A percentile compares a stretch with the other conserved stretches of the same genome.
Evolutionary conservation across 2,113 vertebrate species (phyloP).

Genomic region (Haemorhous mexicanus): DNA sequence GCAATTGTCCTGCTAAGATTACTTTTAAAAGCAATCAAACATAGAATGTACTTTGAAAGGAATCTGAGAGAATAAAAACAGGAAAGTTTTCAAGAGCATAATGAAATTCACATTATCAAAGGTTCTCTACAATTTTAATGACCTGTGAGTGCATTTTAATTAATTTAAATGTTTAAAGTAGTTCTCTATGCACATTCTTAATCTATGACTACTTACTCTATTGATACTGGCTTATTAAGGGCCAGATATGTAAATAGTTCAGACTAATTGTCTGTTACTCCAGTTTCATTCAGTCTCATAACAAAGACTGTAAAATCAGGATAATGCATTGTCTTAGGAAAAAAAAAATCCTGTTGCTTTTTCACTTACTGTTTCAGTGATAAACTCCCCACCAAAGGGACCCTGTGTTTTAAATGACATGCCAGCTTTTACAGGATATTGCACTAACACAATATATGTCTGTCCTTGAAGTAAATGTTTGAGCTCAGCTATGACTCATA

Average conservation of each 20-base stretch:
- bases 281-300: not conserved
- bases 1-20: not conserved
- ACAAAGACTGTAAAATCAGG: not conserved
- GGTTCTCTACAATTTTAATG: not conserved
- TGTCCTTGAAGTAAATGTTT: slow-evolving; percentile 47
- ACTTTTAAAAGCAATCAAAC: not conserved
- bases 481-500: slow-evolving; percentile 8
- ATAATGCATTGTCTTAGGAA: not conserved
- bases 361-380: not conserved
- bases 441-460: not conserved
- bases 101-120: slow-evolving; percentile 22
- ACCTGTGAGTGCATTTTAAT: slow-evolving; percentile 5
- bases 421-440: slow-evolving; percentile 11
- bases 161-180: slow-evolving; percentile 18
- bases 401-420: not conserved
- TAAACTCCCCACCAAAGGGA: not conserved
- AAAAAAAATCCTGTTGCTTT: not conserved
- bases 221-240: not conserved
- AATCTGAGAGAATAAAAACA: not conserved
- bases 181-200: not conserved
- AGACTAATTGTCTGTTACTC: slow-evolving; percentile 16
- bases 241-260: not conserved
- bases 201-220: not conserved
- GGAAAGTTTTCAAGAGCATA: not conserved
- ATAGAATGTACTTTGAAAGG: not conserved